A percentile compares a stretch with the other conserved stretches of the same genome.
Conservation (phyloP, 1,140 invertebrate genomes). For the Trachymyrmex septentrionalis region DNA sequence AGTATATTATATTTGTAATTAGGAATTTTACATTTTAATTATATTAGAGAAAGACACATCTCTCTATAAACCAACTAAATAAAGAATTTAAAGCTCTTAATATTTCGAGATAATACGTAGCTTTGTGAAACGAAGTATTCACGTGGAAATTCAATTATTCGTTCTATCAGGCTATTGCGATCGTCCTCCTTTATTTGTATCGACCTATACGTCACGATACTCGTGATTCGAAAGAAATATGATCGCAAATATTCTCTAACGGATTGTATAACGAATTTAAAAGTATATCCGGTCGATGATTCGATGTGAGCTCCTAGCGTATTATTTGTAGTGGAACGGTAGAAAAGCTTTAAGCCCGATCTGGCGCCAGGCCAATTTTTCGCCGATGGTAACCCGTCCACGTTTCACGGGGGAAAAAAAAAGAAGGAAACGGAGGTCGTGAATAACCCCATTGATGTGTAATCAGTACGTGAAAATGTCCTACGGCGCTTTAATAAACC, state of each 20-base stretch:
- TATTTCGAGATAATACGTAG: constrained; percentile 34
- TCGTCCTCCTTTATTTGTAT: constrained; percentile 20
- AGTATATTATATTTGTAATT: background rate
- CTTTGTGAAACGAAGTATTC: constrained; percentile 35
- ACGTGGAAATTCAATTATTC: constrained; percentile 35
- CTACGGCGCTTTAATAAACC: constrained; percentile 75
- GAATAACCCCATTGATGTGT: constrained; percentile 75
- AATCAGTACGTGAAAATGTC: constrained; percentile 74
- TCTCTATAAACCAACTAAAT: background rate
- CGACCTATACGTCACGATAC: constrained; percentile 12
- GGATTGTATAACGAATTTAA: constrained; percentile 70
- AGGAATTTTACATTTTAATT: background rate
- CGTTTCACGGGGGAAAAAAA: constrained; percentile 64
- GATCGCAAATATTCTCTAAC: constrained; percentile 70
- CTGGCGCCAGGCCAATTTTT: constrained; percentile 73
- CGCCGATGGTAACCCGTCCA: constrained; percentile 68
- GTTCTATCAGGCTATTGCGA: constrained; percentile 2
- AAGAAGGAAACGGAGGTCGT: constrained; percentile 71
- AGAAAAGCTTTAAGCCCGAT: constrained; percentile 73
- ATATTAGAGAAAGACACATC: constrained; percentile 9
- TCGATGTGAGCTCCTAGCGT: constrained; percentile 53
- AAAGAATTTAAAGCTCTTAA: constrained; percentile 1
- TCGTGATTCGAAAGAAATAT: constrained; percentile 59
- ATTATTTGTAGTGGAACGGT: constrained; percentile 68
- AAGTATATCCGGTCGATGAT: constrained; percentile 58